Percentiles rank a stretch among this genome's conserved stretches.
These are phyloP conservation scores for Malurus elegans DNA, from an alignment of 2,113 vertebrate species.

Conservation along the genomic window DNA sequence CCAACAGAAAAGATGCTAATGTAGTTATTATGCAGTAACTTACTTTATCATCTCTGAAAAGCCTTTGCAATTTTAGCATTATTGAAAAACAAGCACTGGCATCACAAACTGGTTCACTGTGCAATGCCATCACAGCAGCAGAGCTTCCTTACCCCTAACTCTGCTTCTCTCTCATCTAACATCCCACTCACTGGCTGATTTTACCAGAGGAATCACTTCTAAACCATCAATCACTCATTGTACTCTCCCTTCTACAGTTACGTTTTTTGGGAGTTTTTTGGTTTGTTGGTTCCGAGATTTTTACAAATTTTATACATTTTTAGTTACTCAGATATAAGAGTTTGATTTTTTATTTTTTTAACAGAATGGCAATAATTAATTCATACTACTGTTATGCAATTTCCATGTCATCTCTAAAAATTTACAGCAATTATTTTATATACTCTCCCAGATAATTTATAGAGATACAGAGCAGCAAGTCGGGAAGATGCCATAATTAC, in stretches of 20 bases:
- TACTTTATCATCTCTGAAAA: background rate
- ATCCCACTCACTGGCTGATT: background rate
- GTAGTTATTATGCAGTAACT: background rate
- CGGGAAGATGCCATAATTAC: background rate
- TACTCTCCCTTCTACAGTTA: background rate
- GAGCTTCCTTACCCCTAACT: background rate
- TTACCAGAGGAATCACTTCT: background rate
- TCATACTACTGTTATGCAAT: background rate
- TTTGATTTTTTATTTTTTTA: background rate
- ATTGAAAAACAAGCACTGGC: background rate
- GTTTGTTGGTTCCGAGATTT: background rate
- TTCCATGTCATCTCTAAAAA: background rate
- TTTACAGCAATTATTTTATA: background rate
- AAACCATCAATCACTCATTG: background rate
- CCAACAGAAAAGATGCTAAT: background rate
- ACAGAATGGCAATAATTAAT: background rate
- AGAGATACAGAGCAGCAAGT: background rate
- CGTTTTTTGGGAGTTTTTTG: rapidly evolving
- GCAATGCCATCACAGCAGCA: background rate
- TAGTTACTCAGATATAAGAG: background rate
- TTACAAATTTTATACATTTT: background rate
- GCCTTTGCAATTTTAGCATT: background rate
- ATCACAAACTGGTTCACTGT: background rate
- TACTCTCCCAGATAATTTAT: background rate
- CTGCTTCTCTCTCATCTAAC: background rate